Evolutionary conservation across 2,113 vertebrate species (phyloP), one percentile per base, ranked within the genome.

Genomic region (Rhinolophus sinicus): DNA sequence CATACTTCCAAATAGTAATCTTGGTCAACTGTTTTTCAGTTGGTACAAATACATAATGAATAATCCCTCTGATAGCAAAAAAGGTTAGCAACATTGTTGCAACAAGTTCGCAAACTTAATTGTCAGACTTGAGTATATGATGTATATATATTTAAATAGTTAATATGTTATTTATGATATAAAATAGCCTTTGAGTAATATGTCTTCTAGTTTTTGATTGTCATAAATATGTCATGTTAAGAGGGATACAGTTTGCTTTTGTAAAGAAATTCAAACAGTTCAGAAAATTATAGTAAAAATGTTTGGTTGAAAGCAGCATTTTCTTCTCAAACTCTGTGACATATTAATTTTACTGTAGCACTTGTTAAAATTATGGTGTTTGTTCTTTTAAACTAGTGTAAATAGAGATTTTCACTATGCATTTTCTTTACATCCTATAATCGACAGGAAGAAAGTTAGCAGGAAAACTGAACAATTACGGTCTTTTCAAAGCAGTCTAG

Each of bases 331-430:
- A 84, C 22, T 44, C 24, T 93, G 30, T 44, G 24, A 73, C 16
- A 0, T 26, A 70, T 18, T 92, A 52, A 81, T 83, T 90, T 94
- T 86, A 92, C 28, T 62, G 21, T 86, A 84, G 4, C 38, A 77
- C 8, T 91, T 85, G 21, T 75, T 72, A 73, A 75, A 77, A 93
- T 97, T 85, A 38, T 5, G 81, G 67, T 54, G 65, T 81, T 50
- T 69, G 4, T 35, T 88, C 52, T 78, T 92, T 75, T 14, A 90
- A 40, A 76, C 54, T 77, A 65, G 26, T 3, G 0, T 28, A 72
- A 26, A 69, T 78, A 73, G 18, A 93, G 26, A 70, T 88, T 84
- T 58, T 85, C 52, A 75, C 16, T 40, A 11, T 81, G 18, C 8
- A 54, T 70, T 33, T 80, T 78, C 50, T 82, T 93, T 50, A 26